Evolutionary conservation across 2,888 invertebrate genomes (phyloP), one percentile per base, ranked within the genome.

Genomic region (Aquatica leii): DNA sequence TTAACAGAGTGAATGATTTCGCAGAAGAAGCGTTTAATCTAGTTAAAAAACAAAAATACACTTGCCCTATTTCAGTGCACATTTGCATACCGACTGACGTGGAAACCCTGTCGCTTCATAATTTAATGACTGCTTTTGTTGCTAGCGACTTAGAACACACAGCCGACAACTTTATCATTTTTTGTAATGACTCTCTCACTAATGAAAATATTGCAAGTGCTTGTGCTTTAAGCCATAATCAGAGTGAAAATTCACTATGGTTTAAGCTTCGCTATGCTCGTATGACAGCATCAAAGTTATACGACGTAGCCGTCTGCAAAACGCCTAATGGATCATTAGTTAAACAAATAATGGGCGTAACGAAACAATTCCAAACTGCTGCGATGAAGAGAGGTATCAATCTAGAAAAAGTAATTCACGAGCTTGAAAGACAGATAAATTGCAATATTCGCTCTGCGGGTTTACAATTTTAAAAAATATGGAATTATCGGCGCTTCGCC

Each of bases 231-330:
- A 43, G 15, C 14, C 14, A 43, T 12, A 43, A 11, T 37, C 41
- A 43, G 17, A 43, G 41, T 43, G 41, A 43, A 14, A 43, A 43
- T 14, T 43, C 41, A 8, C 41, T 43, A 12, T 43, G 41, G 41
- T 14, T 17, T 17, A 17, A 43, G 17, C 14, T 43, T 8, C 41
- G 2, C 8, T 43, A 43, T 43, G 41, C 8, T 8, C 41, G 41
- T 8, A 43, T 43, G 6, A 43, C 41, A 12, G 41, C 41, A 14
- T 43, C 41, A 43, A 17, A 43, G 17, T 43, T 43, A 43, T 43
- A 43, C 17, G 41, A 8, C 5, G n/a, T 14, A 9, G 14, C 12
- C 17, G 17, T 37, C 2, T 37, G 41, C 14, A 43, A 43, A 14
- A 43, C n/a, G 17, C 12, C 14, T 40, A 17, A 14, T 11, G 14